Evolutionary conservation across 1,140 invertebrate genomes (phyloP), one percentile per base, ranked within the genome.

Genomic region (Halotydeus destructor): DNA sequence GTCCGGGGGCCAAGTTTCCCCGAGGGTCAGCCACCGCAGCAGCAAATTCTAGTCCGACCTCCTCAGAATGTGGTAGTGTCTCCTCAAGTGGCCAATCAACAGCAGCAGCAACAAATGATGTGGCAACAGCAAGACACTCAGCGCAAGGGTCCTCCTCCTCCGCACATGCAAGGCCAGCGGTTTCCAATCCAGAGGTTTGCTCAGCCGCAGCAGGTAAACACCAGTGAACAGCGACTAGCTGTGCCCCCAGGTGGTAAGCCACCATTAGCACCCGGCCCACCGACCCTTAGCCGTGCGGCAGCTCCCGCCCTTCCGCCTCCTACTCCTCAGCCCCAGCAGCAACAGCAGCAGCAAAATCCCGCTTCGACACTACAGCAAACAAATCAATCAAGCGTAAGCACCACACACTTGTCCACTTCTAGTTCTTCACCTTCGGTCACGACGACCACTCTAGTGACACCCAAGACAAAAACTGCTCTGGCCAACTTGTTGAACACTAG

Each of bases 401-500:
- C 35, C 22, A 37, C 16, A 22, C 26, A 11, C 19, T 8, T 24
- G n/a, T 22, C 35, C 16, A 11, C n/a, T 8, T 37, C 35, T 24
- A 37, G 26, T 18, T 37, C 35, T 24, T 8, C 11, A 21, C 26
- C 35, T 24, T 12, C 16, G n/a, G n/a, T 24, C 21, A 21, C 16
- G 5, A 18, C 14, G 11, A 8, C 21, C 35, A 11, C 35, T 31
- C 30, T 76, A n/a, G 77, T 86, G 25, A 85, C 83, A 55, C 71
- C 81, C 0, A 86, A 86, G 59, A 89, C 86, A 5, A 94, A 93
- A 66, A 91, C 85, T 1, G 86, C 86, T 0, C 61, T 96, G 18
- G 85, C 86, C 5, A 88, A 89, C 59, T 82, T 93, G 75, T 63
- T 94, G 35, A 91, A 76, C 50, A 89, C 75, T 55, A 69, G 85